Evolutionary conservation across 2,797 vertebrate species (phyloP).

Genomic region (Sitta carolinensis): DNA sequence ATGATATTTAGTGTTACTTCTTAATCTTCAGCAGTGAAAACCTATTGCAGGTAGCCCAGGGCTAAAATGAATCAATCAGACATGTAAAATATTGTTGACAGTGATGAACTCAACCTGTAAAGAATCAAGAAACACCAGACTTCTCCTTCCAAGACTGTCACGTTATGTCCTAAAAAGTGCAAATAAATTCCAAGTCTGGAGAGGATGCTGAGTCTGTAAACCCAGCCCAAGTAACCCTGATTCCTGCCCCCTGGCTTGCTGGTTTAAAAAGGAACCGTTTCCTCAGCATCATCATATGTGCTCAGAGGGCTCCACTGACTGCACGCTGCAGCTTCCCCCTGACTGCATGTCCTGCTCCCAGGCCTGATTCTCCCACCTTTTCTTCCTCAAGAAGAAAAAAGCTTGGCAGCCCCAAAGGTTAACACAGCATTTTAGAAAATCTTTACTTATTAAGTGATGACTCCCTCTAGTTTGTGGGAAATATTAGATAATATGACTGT

Average conservation of each 20-base stretch:
- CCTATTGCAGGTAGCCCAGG: background rate
- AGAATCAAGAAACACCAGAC: background rate
- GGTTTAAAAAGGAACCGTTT: background rate
- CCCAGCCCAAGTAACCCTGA: background rate
- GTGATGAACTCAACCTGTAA: background rate
- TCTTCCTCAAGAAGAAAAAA: background rate
- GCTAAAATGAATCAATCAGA: background rate
- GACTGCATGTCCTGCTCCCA: background rate
- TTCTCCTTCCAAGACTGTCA: background rate
- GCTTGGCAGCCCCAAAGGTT: background rate
- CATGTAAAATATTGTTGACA: background rate
- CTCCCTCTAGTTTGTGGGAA: slow-evolving; percentile 50
- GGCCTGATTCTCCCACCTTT: background rate
- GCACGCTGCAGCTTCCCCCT: background rate
- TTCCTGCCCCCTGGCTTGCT: background rate
- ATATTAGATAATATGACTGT: slow-evolving; percentile 38
- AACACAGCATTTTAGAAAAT: slow-evolving; percentile 45
- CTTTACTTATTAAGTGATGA: slow-evolving; percentile 64
- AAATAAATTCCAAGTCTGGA: background rate
- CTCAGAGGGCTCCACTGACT: background rate
- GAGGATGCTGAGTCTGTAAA: background rate
- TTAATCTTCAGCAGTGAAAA: background rate
- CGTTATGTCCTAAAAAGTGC: background rate
- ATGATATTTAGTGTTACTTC: background rate
- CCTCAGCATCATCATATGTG: background rate